These are phyloP conservation scores for Macrotrachela quadricornifera DNA, from an alignment of 1,140 invertebrate genomes.

Conservation along the genomic window DNA sequence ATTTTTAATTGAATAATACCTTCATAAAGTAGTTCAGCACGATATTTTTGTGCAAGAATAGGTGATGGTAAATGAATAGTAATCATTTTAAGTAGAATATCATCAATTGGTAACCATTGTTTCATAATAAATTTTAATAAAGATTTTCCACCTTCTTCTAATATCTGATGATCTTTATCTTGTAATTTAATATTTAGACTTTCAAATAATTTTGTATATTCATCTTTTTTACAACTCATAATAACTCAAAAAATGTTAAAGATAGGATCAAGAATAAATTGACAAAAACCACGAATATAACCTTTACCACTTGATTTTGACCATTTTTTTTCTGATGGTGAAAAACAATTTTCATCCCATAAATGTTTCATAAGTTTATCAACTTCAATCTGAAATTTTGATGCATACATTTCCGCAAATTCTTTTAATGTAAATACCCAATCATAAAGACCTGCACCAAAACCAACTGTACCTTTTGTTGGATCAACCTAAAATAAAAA, in stretches of 20 bases:
- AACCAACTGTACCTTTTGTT: not conserved
- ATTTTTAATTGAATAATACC: too few relatives aligned
- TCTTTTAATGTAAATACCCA: not conserved
- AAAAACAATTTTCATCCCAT: not conserved
- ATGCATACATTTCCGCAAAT: not conserved
- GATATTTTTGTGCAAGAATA: slow-evolving; percentile 90
- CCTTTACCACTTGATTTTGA: not conserved
- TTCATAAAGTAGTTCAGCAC: slow-evolving; percentile 88
- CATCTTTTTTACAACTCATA: slow-evolving; percentile 63
- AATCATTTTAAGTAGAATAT: slow-evolving; percentile 98
- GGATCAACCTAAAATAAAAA: not conserved
- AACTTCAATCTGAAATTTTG: slow-evolving; percentile 9
- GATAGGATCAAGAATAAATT: not conserved
- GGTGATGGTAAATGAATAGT: slow-evolving; percentile 95
- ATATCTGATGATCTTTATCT: slow-evolving; percentile 68
- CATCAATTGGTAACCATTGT: slow-evolving; percentile 93
- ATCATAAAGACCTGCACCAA: not conserved
- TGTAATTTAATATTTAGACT: slow-evolving; percentile 70
- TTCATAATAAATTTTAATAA: slow-evolving; percentile 56
- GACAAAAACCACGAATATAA: not conserved
- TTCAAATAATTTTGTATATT: slow-evolving; percentile 42
- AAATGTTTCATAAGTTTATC: not conserved
- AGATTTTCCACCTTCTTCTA: slow-evolving; percentile 40
- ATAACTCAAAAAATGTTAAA: not conserved
- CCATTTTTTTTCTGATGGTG: not conserved